Base-by-base conservation (phyloP, 2,797 vertebrate species). In the Fistularia commersonii region DNA sequence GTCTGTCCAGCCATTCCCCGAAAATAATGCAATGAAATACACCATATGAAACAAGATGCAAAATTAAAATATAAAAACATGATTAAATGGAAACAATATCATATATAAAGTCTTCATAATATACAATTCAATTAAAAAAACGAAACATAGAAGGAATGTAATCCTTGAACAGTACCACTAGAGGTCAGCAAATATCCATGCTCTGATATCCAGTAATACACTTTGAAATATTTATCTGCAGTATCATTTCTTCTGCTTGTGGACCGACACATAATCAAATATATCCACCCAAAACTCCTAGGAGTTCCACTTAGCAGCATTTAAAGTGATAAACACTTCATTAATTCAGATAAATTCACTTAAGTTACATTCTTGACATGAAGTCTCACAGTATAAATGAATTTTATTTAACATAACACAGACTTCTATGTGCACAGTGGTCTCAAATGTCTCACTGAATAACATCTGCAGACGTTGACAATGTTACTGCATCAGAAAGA, bases 151-250 rank as follows among this genome's bases (percentile, higher is more conserved):
- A 75, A 78, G 75, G 81, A 89, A 89, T 91, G 89, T 86, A 85
- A 72, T 86, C 88, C 78, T 79, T 61, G 42, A 80, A 75, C 80
- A 76, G 54, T 82, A 85, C 83, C 89, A 87, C 81, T 83, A 89
- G 83, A 82, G 84, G 89, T 82, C 90, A 88, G 85, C 83, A 90
- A 87, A 90, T 80, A 82, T 76, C 82, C 87, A 89, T 86, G 85
- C 84, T 90, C 80, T 81, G 74, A 81, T 79, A 79, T 87, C 74
- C 81, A 77, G 74, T 82, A 72, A 66, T 51, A 79, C 71, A 60
- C 62, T 77, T 12, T 77, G 59, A 74, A 72, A 71, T 73, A 64
- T 68, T 79, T 58, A 55, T 73, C 73, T 66, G 63, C 61, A 66
- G 59, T 63, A 57, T 59, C 49, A 67, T 14, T 13, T 42, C 12